Conservation (phyloP, 2,113 vertebrate species). For the Aplodontia rufa region DNA sequence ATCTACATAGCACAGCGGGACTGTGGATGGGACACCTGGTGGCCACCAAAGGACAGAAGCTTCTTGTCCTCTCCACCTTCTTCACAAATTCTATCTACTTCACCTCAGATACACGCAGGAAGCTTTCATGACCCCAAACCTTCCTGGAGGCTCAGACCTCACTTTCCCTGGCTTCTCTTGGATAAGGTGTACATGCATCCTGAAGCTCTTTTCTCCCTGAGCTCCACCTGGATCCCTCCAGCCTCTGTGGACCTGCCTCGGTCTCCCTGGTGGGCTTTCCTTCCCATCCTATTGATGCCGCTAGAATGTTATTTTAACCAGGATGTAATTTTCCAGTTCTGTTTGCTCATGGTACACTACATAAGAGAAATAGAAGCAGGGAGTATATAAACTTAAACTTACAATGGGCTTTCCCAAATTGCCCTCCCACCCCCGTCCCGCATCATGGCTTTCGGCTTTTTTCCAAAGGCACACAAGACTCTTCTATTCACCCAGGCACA, state of each 20-base stretch:
- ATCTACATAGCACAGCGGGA: too few relatives aligned
- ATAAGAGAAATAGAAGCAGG: not conserved
- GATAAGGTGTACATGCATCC: too few relatives aligned
- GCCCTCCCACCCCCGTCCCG: not conserved
- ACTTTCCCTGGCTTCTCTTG: not conserved
- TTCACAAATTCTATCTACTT: not conserved
- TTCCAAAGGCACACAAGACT: not conserved
- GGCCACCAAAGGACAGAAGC: not conserved
- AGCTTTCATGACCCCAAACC: not conserved
- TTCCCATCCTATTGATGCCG: not conserved
- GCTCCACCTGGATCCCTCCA: not conserved
- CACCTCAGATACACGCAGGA: not conserved
- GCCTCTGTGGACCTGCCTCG: not conserved
- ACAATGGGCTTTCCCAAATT: not conserved
- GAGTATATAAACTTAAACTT: not conserved
- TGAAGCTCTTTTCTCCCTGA: not conserved
- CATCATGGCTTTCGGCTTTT: not conserved
- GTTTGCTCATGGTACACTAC: not conserved
- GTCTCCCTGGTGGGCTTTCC: not conserved
- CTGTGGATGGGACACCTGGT: too few relatives aligned
- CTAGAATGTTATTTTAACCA: not conserved
- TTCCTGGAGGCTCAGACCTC: not conserved
- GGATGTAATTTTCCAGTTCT: not conserved
- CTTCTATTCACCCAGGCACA: not conserved
- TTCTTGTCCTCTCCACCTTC: not conserved